Evolutionary conservation across 2,888 invertebrate species (phyloP).

Genomic region (Mimas tiliae): DNA sequence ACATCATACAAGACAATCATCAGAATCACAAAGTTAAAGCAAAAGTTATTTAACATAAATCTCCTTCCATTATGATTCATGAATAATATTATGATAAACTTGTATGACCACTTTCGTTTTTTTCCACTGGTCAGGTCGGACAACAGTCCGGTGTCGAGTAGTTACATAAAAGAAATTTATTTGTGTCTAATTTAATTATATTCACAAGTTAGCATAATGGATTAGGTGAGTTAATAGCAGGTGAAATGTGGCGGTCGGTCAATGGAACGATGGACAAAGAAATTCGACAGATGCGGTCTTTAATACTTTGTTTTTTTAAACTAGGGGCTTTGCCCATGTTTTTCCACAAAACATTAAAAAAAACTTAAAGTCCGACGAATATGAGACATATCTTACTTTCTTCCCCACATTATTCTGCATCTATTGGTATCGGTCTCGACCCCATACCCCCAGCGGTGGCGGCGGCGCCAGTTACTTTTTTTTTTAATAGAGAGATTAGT

Average conservation of each 20-base stretch:
- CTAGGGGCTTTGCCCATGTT: too few relatives aligned
- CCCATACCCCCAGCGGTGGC: too few relatives aligned
- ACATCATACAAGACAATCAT: neutral
- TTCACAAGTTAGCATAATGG: constrained; percentile 8
- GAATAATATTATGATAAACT: constrained; percentile 8
- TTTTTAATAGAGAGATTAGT: too few relatives aligned
- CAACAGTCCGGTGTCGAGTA: neutral
- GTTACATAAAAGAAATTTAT: constrained; percentile 21
- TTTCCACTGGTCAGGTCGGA: constrained; percentile 34
- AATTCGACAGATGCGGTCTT: too few relatives aligned
- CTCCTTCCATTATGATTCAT: constrained; percentile 22
- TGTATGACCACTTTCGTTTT: constrained; percentile 47
- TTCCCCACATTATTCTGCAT: too few relatives aligned
- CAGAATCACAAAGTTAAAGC: constrained; percentile 2
- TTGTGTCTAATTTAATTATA: constrained; percentile 20
- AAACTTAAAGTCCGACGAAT: too few relatives aligned
- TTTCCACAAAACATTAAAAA: too few relatives aligned
- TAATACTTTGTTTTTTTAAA: too few relatives aligned
- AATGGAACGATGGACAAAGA: neutral
- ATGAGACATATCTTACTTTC: too few relatives aligned
- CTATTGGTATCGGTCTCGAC: too few relatives aligned
- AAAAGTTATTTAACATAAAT: constrained; percentile 27
- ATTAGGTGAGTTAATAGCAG: neutral
- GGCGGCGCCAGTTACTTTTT: too few relatives aligned
- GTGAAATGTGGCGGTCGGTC: constrained; percentile 7